Base-by-base conservation (phyloP, 2,888 invertebrate species). In the Dolomedes plantarius region DNA sequence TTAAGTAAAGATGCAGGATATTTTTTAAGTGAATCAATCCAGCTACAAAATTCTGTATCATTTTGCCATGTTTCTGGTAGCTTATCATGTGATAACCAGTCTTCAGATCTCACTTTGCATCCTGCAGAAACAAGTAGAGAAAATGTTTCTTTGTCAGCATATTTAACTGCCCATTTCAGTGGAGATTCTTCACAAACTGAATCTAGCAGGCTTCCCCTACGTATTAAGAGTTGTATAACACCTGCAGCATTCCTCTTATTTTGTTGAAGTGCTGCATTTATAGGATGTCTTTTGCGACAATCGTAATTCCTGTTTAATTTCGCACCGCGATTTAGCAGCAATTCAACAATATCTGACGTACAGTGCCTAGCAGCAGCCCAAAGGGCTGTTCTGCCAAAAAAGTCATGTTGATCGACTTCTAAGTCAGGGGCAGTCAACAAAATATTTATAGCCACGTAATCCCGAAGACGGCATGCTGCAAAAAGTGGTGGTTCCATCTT, bases 401-500 rank as follows among this genome's bases (percentile, higher is more conserved):
- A 83, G 73, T 83, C 83, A 56, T 67, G 65, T 72, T 83, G 83
- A 29, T 83, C 68, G 19, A 83, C 73, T 65, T 83, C 67, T 0
- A 83, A 28, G 19, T 28, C 73, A 27, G 72, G n/a, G 11, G 77
- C 65, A 11, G 39, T 50, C 9, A 83, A n/a, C 31, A 83, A 73
- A 41, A 83, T 83, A 13, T 73, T 41, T 11, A 83, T 31, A 16
- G 65, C 83, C 36, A 46, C 13, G 19, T 50, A 28, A 28, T 72
- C 46, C 9, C 68, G 29, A 16, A 83, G 56, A 29, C 83, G 72
- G 56, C 83, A 83, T 11, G 83, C 83, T n/a, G 77, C 72, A 77
- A 83, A 83, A 11, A 83, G 56, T 0, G 83, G 77, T 0, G 83
- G 83, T 27, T 83, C 83, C 83, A 83, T 83, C 68, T 73, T 83